phyloP scores from a whole-genome alignment of 2,888 invertebrate genomes.

The Drosophila meridionalis region DNA sequence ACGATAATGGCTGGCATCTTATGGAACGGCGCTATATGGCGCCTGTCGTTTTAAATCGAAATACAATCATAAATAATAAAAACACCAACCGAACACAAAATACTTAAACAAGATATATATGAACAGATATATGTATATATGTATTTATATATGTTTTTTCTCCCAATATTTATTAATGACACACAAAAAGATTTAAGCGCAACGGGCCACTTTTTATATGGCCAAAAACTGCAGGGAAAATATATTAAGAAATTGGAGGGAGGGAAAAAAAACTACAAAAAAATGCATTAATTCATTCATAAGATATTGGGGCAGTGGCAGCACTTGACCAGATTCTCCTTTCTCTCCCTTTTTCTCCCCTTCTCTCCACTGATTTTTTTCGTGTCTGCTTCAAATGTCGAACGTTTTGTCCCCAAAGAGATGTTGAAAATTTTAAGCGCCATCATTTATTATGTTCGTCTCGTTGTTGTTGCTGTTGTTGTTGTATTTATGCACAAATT shows the following conservation, averaged over 20 bases:
- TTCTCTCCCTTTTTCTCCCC: slow-evolving; percentile 18
- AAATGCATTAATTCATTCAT: slow-evolving; percentile 76
- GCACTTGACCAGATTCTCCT: slow-evolving; percentile 62
- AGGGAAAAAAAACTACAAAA: slow-evolving; percentile 21
- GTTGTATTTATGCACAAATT: slow-evolving; percentile 81
- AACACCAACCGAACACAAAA: slow-evolving; percentile 54
- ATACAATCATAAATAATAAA: slow-evolving; percentile 73
- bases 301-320: slow-evolving; percentile 48
- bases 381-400: slow-evolving; percentile 61
- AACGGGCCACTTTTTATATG: slow-evolving; percentile 57
- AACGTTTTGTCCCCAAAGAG: slow-evolving; percentile 75
- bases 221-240: slow-evolving; percentile 61
- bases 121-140: background rate
- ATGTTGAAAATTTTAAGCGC: slow-evolving; percentile 83
- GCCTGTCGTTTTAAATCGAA: slow-evolving; percentile 66
- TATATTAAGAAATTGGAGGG: slow-evolving; percentile 39
- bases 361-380: slow-evolving; percentile 14
- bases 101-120: slow-evolving; percentile 24
- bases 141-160: background rate
- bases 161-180: slow-evolving; percentile 70
- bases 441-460: slow-evolving; percentile 83
- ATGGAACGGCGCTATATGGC: slow-evolving; percentile 62
- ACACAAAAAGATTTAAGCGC: slow-evolving; percentile 64
- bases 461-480: slow-evolving; percentile 43
- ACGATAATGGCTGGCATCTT: slow-evolving; percentile 26